Base-by-base conservation (phyloP, 2,113 vertebrate genomes). In the Scomber colias region DNA sequence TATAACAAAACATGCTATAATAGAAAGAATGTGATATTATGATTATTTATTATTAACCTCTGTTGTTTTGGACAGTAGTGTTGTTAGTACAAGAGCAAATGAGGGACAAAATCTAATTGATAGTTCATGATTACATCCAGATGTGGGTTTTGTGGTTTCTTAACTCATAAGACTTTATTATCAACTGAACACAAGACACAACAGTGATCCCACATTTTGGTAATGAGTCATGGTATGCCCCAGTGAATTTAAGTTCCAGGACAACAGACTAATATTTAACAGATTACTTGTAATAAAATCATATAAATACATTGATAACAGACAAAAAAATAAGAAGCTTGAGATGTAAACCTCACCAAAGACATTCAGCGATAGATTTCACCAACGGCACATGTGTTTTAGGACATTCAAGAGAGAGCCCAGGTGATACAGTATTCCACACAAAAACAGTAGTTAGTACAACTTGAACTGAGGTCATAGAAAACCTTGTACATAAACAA, bases 401-500 rank as follows among this genome's bases (percentile, higher is more conserved):
- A 51, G 60, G 12, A 45, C 44, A 27, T 54, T 50, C 11, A 57
- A 67, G 60, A 74, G 44, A 76, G 54, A 5, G 70, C 27, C 9
- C 62, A 65, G 68, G 75, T 63, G 81, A 1, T 31, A 21, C 21
- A 21, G 21, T 21, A 40, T 11, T 64, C 27, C 13, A 2, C 35
- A 54, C 55, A 45, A 62, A 72, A 82, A 71, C 59, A 82, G 46
- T 61, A 27, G 61, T 71, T 54, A 75, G 69, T 3, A 10, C 40
- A 74, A 77, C 19, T 12, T 54, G 8, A 77, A 46, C 51, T 91
- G 79, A 88, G 79, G 79, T 92, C 79, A 91, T 79, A 74, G 70
- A 87, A 83, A 82, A 72, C 3, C 55, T 46, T 19, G 62, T 49
- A 50, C 69, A 64, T 71, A 86, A 85, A 89, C 81, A 86, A 81